Percentiles rank a stretch among this genome's conserved stretches.
These are phyloP conservation scores for Siphonodentalium dalli DNA, from an alignment of 2,888 invertebrate species.

Conservation along the genomic window DNA sequence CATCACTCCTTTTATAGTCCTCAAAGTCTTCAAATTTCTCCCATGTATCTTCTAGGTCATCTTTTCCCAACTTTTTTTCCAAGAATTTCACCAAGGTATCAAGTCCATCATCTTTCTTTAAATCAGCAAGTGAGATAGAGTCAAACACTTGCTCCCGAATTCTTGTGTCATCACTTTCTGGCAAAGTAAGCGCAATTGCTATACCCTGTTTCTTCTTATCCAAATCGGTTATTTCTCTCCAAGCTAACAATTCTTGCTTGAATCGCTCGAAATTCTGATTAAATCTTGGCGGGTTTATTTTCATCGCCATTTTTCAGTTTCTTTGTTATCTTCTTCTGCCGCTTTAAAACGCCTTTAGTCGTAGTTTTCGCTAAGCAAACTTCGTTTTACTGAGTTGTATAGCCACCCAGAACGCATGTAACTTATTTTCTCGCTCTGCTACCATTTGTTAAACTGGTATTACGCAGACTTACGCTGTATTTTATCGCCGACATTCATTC, in stretches of 20 bases:
- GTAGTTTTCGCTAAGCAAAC: too few relatives aligned
- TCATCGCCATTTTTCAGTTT: conserved; percentile 1
- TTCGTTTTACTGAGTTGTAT: too few relatives aligned
- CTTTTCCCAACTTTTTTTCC: conserved; percentile 30
- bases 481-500: too few relatives aligned
- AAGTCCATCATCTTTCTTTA: conserved; percentile 28
- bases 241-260: conserved; percentile 30
- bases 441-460: conserved; percentile 9
- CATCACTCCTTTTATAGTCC: conserved; percentile 15
- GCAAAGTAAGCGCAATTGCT: conserved; percentile 29
- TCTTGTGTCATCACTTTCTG: conserved; percentile 21
- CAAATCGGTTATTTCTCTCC: conserved; percentile 28
- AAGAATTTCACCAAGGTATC: conserved; percentile 24
- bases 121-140: conserved; percentile 22
- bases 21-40: conserved; percentile 33
- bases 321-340: too few relatives aligned
- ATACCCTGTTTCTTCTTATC: conserved; percentile 25
- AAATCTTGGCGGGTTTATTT: conserved; percentile 19
- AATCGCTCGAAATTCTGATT: conserved; percentile 23
- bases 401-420: too few relatives aligned
- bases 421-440: conserved; percentile 12
- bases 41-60: conserved; percentile 33
- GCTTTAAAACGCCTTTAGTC: too few relatives aligned
- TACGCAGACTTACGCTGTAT: too few relatives aligned
- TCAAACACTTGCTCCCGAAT: conserved; percentile 33